These are phyloP conservation scores for Montipora capitata DNA, from an alignment of 92 coral and sea anemone species.

Conservation along the genomic window DNA sequence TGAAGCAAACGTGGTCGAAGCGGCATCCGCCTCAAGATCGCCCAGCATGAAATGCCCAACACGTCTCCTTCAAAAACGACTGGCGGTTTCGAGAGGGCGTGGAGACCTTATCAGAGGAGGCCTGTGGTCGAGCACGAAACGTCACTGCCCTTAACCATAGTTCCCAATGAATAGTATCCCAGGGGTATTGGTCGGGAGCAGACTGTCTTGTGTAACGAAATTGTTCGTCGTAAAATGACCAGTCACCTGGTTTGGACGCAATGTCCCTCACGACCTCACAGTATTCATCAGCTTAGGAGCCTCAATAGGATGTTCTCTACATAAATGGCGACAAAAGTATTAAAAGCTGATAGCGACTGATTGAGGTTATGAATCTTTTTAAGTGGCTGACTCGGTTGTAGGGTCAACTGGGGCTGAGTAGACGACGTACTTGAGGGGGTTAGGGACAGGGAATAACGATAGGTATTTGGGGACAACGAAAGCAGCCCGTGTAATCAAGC, in stretches of 20 bases:
- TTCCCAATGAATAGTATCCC: conserved; percentile 11
- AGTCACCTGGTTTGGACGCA: not conserved
- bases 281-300: conserved; percentile 10
- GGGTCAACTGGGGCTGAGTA: not conserved
- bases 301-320: not conserved
- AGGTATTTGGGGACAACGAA: not conserved
- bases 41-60: conserved; percentile 1
- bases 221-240: not conserved
- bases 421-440: not conserved
- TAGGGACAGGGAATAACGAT: not conserved
- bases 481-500: not conserved
- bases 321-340: conserved; percentile 6
- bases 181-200: not conserved
- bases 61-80: not conserved
- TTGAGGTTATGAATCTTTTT: not conserved
- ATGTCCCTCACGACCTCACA: not conserved
- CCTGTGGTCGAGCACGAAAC: not conserved
- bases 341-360: not conserved
- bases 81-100: not conserved
- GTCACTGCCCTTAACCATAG: conserved; percentile 6
- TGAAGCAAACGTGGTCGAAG: conserved; percentile 1
- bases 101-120: not conserved
- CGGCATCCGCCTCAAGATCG: not conserved
- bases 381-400: not conserved
- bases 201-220: not conserved